These are phyloP conservation scores for Centropristis striata DNA, from an alignment of 2,113 vertebrate species.

Conservation along the genomic window DNA sequence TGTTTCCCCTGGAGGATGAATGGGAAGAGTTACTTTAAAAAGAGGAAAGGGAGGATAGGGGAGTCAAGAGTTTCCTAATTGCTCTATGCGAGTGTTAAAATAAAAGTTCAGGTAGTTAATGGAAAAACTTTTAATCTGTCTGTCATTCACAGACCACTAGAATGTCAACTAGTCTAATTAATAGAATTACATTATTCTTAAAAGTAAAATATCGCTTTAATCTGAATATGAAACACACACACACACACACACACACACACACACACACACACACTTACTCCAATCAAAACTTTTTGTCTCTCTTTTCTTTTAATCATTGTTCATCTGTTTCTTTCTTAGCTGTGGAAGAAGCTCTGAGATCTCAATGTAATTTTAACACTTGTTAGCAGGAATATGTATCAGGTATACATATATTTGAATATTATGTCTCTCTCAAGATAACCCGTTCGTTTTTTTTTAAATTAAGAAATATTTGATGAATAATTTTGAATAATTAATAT, in stretches of 20 bases:
- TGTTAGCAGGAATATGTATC: background rate
- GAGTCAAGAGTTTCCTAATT: slow-evolving; percentile 65
- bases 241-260: background rate
- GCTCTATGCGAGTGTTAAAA: slow-evolving; percentile 39
- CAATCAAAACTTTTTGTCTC: background rate
- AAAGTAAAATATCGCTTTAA: background rate
- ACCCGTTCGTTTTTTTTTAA: background rate
- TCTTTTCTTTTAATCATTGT: background rate
- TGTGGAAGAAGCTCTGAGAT: background rate
- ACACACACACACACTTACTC: slow-evolving; percentile 1
- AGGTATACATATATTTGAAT: background rate
- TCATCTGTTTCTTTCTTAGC: background rate
- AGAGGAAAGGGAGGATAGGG: slow-evolving; percentile 55
- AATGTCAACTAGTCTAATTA: slow-evolving; percentile 8
- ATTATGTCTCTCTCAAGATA: background rate
- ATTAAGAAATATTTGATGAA: background rate
- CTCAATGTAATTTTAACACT: background rate
- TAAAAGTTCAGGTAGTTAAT: slow-evolving; percentile 55
- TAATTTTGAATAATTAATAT: background rate
- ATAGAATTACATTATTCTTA: background rate
- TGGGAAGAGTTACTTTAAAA: slow-evolving; percentile 74
- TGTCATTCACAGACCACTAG: slow-evolving; percentile 2
- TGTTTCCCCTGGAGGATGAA: slow-evolving; percentile 72
- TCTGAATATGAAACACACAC: background rate
- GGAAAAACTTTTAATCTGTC: slow-evolving; percentile 51